These are phyloP conservation scores for Plagiodera versicolora DNA, from an alignment of 2,888 invertebrate species.

Conservation along the genomic window DNA sequence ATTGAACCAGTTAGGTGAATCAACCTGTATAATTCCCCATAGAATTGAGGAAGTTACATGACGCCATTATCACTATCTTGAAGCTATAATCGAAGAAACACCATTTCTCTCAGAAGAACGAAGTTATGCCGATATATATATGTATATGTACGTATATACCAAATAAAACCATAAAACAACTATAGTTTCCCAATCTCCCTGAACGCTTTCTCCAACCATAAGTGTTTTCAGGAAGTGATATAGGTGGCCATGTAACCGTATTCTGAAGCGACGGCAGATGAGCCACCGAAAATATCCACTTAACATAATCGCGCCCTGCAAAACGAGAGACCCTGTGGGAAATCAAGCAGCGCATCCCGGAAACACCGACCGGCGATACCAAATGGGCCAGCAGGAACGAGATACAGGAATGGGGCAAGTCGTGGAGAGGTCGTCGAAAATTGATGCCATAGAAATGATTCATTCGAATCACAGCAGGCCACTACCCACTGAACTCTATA, in stretches of 20 bases:
- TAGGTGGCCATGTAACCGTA: conserved; percentile 28
- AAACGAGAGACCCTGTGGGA: conserved; percentile 54
- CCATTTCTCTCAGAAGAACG: neutral
- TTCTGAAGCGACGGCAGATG: conserved; percentile 31
- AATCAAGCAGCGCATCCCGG: conserved; percentile 47
- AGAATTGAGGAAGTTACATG: neutral
- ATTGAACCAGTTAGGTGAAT: no score
- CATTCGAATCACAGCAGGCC: conserved; percentile 29
- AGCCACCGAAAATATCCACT: conserved; percentile 53
- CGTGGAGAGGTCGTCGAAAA: conserved; percentile 39
- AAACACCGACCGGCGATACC: conserved; percentile 27
- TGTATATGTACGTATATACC: neutral
- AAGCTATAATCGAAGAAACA: neutral
- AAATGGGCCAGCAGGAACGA: conserved; percentile 18
- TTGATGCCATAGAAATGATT: conserved; percentile 47
- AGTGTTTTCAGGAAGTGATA: conserved; percentile 27
- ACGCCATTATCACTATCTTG: no score
- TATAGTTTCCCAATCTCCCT: conserved; percentile 25
- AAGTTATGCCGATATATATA: neutral
- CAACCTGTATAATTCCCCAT: no score
- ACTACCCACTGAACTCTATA: no score
- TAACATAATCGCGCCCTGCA: conserved; percentile 53
- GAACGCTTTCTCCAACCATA: conserved; percentile 19
- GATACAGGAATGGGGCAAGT: conserved; percentile 22
- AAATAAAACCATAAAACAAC: conserved; percentile 9